Evolutionary conservation across 2,113 vertebrate species (phyloP).

Genomic region (Tetraodon nigroviridis): DNA sequence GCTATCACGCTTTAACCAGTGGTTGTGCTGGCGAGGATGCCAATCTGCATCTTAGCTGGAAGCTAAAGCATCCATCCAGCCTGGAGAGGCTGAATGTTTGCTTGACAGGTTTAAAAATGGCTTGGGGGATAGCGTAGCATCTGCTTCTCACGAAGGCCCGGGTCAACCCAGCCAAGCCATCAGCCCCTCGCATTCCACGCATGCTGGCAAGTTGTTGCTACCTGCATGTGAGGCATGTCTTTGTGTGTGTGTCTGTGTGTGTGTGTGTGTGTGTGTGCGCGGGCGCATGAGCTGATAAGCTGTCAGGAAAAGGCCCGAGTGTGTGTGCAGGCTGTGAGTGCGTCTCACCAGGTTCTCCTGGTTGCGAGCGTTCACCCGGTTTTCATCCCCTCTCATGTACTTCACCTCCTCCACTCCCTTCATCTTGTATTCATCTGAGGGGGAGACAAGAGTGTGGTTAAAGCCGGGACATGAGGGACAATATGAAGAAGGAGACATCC

Average conservation of each 20-base stretch:
- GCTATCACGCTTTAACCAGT: conserved; percentile 1
- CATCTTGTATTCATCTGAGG: conserved; percentile 93
- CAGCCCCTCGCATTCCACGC: conserved; percentile 38
- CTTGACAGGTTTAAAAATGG: neutral
- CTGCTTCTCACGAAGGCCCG: neutral
- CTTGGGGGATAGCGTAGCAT: neutral
- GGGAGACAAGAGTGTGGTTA: conserved; percentile 5
- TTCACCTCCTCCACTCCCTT: conserved; percentile 95
- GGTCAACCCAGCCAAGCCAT: conserved; percentile 18
- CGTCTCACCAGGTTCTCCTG: conserved; percentile 78
- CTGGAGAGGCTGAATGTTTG: no score
- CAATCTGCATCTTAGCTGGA: neutral
- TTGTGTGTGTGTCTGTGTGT: conserved; percentile 7
- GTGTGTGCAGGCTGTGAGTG: conserved; percentile 36
- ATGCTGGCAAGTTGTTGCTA: conserved; percentile 36
- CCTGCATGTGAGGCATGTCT: conserved; percentile 29
- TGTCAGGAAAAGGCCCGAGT: conserved; percentile 42
- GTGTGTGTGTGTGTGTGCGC: conserved; percentile 15
- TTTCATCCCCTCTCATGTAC: conserved; percentile 78
- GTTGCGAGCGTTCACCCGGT: conserved; percentile 74
- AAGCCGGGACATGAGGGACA: conserved; percentile 9
- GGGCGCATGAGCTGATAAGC: conserved; percentile 33
- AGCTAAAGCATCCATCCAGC: no score
- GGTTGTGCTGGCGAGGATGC: neutral
- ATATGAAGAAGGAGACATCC: conserved; percentile 9